Base-by-base conservation (phyloP, 2,797 vertebrate genomes). In the Myripristis jacobus region DNA sequence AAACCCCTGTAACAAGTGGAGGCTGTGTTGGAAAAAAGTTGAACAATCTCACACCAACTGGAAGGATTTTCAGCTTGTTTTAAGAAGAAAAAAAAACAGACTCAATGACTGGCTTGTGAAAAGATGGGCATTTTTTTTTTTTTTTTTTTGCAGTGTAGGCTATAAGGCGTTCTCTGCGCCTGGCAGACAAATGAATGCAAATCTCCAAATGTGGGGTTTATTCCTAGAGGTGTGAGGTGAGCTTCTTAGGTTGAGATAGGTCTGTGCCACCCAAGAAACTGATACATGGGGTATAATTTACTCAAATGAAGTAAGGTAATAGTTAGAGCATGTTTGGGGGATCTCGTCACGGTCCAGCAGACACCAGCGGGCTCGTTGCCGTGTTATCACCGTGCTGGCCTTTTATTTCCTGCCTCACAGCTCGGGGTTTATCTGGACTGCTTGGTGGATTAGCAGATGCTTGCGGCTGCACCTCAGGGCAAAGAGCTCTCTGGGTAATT, bases 401-500 rank as follows among this genome's bases (percentile, higher is more conserved):
- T n/a, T 24, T 46, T 27, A n/a, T 29, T 11, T 36, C 34, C 34
- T 36, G 2, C 2, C 11, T 6, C 3, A 11, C 8, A 8, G 24
- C 36, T 53, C 11, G 1, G 21, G 29, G 1, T 46, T 59, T 31
- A 44, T 56, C 50, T 31, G 8, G 21, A 19, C 2, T n/a, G 27
- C 3, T 62, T n/a, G n/a, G n/a, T n/a, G n/a, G n/a, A 34, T 44
- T 72, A 31, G 36, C 36, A 36, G 36, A 22, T 51, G 63, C 58
- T 25, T 36, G 16, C 29, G 27, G 63, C 70, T 79, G 25, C 62
- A 44, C 79, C 76, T 51, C 11, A 4, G 86, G 76, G 66, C 87
- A 87, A 89, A 89, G 85, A 64, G 61, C 82, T 70, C 38, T 27
- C 50, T 41, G 51, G 1, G 3, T 71, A 79, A 80, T 67, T 63